Percentiles rank a stretch among this genome's conserved stretches.
Conservation (phyloP, 2,888 invertebrate species). For the Carabus problematicus region DNA sequence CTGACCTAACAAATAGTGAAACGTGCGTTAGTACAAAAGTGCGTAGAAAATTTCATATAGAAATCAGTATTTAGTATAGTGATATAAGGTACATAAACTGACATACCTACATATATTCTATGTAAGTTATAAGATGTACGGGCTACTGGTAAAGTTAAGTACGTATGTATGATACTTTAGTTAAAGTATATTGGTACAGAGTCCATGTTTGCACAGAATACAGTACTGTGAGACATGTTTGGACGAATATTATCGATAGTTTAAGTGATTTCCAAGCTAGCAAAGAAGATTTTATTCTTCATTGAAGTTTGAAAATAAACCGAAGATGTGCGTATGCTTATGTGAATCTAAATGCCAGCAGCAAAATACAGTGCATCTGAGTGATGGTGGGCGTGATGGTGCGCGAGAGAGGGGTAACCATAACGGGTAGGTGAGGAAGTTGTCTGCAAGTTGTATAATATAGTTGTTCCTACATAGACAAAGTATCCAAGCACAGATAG, state of each 20-base stretch:
- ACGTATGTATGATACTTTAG: slow-evolving; percentile 18
- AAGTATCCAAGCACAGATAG: too few relatives aligned
- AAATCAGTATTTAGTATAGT: slow-evolving; percentile 4
- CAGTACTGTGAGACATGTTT: slow-evolving; percentile 16
- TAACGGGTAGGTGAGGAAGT: too few relatives aligned
- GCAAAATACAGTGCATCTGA: too few relatives aligned
- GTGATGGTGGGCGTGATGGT: too few relatives aligned
- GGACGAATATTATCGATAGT: slow-evolving; percentile 26
- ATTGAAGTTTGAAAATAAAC: too few relatives aligned
- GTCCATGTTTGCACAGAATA: slow-evolving; percentile 32
- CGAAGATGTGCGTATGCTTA: too few relatives aligned
- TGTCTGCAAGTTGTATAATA: too few relatives aligned
- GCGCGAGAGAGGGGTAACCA: too few relatives aligned
- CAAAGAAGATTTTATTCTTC: too few relatives aligned
- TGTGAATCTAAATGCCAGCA: too few relatives aligned
- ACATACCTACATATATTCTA: not conserved
- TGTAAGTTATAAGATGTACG: slow-evolving; percentile 1
- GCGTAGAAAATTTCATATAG: slow-evolving; percentile 23
- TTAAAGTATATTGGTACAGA: slow-evolving; percentile 28
- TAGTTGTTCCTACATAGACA: too few relatives aligned
- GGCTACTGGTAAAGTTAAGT: slow-evolving; percentile 8
- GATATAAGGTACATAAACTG: slow-evolving; percentile 2
- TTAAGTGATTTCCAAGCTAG: not conserved
- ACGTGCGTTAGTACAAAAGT: slow-evolving; percentile 31
- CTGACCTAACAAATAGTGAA: slow-evolving; percentile 16